phyloP scores from a whole-genome alignment of 2,888 invertebrate genomes.

The Erebia aethiops region DNA sequence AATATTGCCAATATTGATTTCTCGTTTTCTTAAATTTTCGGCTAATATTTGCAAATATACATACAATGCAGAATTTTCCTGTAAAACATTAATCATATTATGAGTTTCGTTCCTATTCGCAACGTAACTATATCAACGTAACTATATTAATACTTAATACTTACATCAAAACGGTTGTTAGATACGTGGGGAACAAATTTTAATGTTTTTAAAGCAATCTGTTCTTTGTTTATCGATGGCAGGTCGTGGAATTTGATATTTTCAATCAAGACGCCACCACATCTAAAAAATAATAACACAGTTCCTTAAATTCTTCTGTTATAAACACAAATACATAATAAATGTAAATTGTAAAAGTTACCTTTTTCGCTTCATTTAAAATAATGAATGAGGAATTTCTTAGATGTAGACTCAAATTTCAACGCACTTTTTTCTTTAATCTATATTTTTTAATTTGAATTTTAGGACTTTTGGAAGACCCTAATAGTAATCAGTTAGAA shows the following conservation, averaged over 20 bases:
- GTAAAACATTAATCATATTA: conserved; percentile 30
- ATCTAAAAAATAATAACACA: conserved; percentile 45
- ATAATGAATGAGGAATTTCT: too few species aligned
- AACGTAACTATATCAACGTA: not conserved
- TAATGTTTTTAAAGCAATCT: conserved; percentile 43
- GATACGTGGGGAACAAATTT: conserved; percentile 50
- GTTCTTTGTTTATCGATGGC: conserved; percentile 36
- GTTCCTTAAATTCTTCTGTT: not conserved
- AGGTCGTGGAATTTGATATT: conserved; percentile 49
- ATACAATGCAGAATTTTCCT: conserved; percentile 45
- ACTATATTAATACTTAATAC: conserved; percentile 30
- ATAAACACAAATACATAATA: too few species aligned
- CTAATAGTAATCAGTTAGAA: too few species aligned
- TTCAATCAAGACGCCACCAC: conserved; percentile 56
- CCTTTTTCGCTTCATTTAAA: too few species aligned
- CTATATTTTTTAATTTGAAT: too few species aligned
- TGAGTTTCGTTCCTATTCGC: not conserved
- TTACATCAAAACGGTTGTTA: conserved; percentile 45
- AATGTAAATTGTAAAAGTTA: too few species aligned
- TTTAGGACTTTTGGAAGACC: too few species aligned
- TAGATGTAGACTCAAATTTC: too few species aligned
- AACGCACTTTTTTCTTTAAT: too few species aligned
- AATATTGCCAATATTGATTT: conserved; percentile 46
- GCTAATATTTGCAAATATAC: conserved; percentile 50
- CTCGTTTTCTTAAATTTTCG: conserved; percentile 49